Conservation (phyloP, 2,888 invertebrate species). For the Merodon equestris region DNA sequence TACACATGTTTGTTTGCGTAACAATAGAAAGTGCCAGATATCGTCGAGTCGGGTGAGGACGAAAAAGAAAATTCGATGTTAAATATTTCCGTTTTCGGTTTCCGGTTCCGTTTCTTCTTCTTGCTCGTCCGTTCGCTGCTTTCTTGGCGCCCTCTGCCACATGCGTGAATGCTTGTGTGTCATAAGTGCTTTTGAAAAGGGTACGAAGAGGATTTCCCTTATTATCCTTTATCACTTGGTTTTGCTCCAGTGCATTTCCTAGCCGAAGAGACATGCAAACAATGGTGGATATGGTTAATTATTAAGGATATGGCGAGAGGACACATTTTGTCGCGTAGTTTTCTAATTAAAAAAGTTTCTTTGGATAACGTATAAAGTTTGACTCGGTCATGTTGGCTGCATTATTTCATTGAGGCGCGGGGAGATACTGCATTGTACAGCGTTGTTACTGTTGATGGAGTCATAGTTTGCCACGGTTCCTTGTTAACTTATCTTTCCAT, state of each 20-base stretch:
- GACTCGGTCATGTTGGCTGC: too few relatives aligned
- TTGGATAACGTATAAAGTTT: not conserved
- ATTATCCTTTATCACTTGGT: slow-evolving; percentile 8
- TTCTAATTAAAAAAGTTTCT: slow-evolving; percentile 22
- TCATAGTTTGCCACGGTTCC: too few relatives aligned
- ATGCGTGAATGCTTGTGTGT: slow-evolving; percentile 1
- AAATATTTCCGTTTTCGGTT: slow-evolving; percentile 52
- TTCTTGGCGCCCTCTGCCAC: not conserved
- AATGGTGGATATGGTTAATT: slow-evolving; percentile 9
- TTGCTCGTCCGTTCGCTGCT: not conserved
- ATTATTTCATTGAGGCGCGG: too few relatives aligned
- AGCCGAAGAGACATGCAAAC: not conserved
- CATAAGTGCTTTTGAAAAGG: not conserved
- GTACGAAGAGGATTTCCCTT: slow-evolving; percentile 20
- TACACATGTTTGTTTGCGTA: slow-evolving; percentile 46
- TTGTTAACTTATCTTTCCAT: too few relatives aligned
- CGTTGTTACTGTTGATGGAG: too few relatives aligned
- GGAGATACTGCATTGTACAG: too few relatives aligned
- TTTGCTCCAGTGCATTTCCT: too few relatives aligned
- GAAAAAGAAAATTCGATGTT: slow-evolving; percentile 32
- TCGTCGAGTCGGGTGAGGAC: not conserved
- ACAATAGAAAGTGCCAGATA: too few relatives aligned
- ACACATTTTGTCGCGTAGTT: not conserved
- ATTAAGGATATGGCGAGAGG: not conserved
- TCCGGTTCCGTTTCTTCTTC: slow-evolving; percentile 1